Evolutionary conservation across 2,797 vertebrate genomes (phyloP).

Genomic region (Tragelaphus eurycerus): DNA sequence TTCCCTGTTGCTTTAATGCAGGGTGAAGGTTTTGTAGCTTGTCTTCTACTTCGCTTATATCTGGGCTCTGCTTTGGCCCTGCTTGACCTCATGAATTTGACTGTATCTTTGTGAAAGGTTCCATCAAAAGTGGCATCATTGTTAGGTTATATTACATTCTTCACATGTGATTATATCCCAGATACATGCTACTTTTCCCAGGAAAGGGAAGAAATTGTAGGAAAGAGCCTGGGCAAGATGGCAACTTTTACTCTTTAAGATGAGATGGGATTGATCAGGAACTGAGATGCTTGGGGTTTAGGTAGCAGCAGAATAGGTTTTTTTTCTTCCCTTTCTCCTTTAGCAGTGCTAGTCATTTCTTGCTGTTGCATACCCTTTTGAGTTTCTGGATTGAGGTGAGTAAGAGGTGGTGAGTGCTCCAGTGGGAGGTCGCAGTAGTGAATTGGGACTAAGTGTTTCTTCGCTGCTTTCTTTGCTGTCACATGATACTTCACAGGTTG

Average conservation of each 20-base stretch:
- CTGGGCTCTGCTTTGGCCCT: not conserved
- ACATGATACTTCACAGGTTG: not conserved
- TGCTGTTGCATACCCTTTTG: not conserved
- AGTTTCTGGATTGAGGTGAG: not conserved
- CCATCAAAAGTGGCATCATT: not conserved
- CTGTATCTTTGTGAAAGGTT: not conserved
- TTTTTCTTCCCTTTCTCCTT: not conserved
- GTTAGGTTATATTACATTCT: not conserved
- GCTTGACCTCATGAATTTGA: not conserved
- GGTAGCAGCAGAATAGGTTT: not conserved
- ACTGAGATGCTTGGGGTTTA: not conserved
- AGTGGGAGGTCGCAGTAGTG: not conserved
- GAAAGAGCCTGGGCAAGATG: not conserved
- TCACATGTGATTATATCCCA: not conserved
- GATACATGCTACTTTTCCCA: not conserved
- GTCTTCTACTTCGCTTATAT: not conserved
- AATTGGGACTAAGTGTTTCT: slow-evolving; percentile 30
- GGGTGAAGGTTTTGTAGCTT: not conserved
- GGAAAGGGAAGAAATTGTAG: not conserved
- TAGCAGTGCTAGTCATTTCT: not conserved
- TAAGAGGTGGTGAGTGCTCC: not conserved
- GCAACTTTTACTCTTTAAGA: not conserved
- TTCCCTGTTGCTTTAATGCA: not conserved
- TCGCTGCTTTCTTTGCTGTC: slow-evolving; percentile 9
- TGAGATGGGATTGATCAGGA: not conserved